Base-by-base conservation (phyloP, 2,797 vertebrate genomes). In the Enteromius radiatus region DNA sequence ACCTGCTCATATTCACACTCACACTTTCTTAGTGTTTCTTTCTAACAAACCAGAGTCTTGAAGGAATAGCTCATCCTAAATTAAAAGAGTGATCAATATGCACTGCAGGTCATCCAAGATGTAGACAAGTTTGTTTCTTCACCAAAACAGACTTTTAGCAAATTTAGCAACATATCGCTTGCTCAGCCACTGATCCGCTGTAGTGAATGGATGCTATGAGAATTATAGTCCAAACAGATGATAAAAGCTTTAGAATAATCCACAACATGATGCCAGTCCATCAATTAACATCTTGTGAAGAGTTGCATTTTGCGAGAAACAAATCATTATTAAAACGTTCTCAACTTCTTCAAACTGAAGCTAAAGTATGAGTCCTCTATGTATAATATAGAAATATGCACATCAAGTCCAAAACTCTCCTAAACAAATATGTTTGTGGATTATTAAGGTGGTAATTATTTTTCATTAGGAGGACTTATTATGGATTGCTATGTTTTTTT, bases 21-120 rank as follows among this genome's bases (percentile, higher is more conserved):
- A 69, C 31, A 65, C 47, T 63, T 63, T 26, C 47, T 73, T 31
- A 41, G 19, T 56, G 10, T 56, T 69, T 52, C 64, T 41, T 52
- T 26, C 17, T 15, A 28, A 49, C 19, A 33, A 77, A 65, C 6
- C 41, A 47, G 41, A 65, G 12, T 36, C 5, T 64, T 49, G 14
- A 63, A 63, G 61, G 15, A 64, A 64, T 1, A 19, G 28, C 8
- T 33, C 3, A 33, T 8, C 61, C 61, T 8, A 31, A 63, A 63
- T 19, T 3, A 64, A 64, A 31, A 33, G 7, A 43, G 28, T 63
- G 61, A 5, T 63, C 6, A 63, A 9, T 31, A 63, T 31, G 61
- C 17, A 31, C 61, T 19, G 17, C 15, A 31, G 61, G 28, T 7
- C 12, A 1, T 33, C 15, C 3, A 64, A 63, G 28, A 17, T 64